These are phyloP conservation scores for Anhinga anhinga DNA, from an alignment of 2,113 vertebrate genomes.

Conservation along the genomic window DNA sequence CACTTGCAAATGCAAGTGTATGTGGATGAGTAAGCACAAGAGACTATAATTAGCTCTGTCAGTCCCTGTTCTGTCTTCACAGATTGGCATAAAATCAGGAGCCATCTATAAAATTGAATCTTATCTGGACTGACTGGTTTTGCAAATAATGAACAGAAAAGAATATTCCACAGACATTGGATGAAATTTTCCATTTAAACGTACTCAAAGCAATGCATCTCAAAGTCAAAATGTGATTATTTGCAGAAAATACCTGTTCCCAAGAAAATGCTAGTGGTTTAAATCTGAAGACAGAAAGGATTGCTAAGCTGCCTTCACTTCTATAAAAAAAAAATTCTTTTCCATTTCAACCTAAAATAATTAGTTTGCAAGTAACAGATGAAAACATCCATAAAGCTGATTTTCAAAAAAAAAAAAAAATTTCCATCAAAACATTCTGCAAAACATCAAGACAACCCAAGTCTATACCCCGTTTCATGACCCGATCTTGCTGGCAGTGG, in stretches of 20 bases:
- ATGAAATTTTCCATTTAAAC: not conserved
- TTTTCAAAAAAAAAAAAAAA: not conserved
- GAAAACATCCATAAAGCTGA: not conserved
- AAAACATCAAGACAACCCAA: not conserved
- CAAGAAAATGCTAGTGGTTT: not conserved
- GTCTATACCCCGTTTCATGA: not conserved
- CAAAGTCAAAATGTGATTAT: not conserved
- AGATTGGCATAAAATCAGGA: not conserved
- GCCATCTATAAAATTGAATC: not conserved
- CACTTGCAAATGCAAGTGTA: not conserved
- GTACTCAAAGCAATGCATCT: not conserved
- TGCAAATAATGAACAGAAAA: not conserved
- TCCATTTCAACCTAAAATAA: not conserved
- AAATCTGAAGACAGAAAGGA: not conserved
- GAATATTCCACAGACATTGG: not conserved
- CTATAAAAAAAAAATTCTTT: not conserved
- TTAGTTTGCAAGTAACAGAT: not conserved
- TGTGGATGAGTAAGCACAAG: not conserved
- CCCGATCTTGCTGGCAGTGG: rapidly evolving
- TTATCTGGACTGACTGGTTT: not conserved
- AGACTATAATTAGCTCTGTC: not conserved
- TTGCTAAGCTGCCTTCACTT: not conserved
- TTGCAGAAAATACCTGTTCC: not conserved
- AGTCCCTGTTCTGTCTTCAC: not conserved
- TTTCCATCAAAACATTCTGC: not conserved